Percentiles rank a stretch among this genome's conserved stretches.
Evolutionary conservation across 2,113 vertebrate genomes (phyloP).

Genomic region (Galeopterus variegatus): DNA sequence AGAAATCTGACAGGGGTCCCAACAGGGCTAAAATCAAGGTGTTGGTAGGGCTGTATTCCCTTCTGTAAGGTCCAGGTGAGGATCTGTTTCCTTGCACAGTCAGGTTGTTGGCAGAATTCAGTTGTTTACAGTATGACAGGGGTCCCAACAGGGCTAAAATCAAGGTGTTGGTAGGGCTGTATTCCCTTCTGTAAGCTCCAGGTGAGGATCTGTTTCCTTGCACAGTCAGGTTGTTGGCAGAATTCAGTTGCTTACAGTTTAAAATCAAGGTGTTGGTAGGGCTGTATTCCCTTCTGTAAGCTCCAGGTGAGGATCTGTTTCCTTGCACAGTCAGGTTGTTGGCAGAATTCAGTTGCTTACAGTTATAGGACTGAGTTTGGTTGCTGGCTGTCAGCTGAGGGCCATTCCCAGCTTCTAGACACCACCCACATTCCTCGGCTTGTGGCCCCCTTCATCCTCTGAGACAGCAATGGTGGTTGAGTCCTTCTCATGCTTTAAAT

Average conservation of each 20-base stretch:
- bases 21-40: background rate
- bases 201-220: too few species aligned
- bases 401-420: background rate
- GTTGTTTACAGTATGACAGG: too few species aligned
- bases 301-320: background rate
- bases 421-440: background rate
- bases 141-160: too few species aligned
- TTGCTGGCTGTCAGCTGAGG: background rate
- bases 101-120: too few species aligned
- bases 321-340: background rate
- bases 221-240: too few species aligned
- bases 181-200: too few species aligned
- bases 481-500: background rate
- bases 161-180: too few species aligned
- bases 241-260: too few species aligned
- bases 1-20: background rate
- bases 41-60: background rate
- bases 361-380: background rate
- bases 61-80: background rate
- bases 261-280: background rate
- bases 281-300: background rate
- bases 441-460: background rate
- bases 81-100: too few species aligned
- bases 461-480: background rate
- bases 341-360: background rate